A percentile compares a stretch with the other conserved stretches of the same genome.
These are phyloP conservation scores for Pangasius mekongensis DNA, from an alignment of 2,797 vertebrate genomes.

Conservation along the genomic window DNA sequence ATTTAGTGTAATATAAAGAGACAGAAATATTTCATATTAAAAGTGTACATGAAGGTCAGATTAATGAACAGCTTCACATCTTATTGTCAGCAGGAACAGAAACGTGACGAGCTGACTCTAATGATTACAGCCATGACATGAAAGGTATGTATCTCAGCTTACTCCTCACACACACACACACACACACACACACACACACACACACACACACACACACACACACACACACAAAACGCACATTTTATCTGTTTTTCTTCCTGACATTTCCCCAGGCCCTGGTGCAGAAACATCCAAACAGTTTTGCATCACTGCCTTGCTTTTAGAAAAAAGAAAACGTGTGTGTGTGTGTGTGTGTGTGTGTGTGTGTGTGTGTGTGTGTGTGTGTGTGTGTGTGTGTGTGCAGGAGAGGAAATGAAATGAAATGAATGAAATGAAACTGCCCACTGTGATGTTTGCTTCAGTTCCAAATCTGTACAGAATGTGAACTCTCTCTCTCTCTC, in stretches of 20 bases:
- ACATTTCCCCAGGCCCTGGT: constrained; percentile 26
- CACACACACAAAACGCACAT: neutral
- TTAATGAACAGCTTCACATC: neutral
- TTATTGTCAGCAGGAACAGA: neutral
- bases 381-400: neutral
- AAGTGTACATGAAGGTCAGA: neutral
- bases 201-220: neutral
- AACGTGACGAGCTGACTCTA: neutral
- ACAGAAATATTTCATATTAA: neutral
- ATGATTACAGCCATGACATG: neutral
- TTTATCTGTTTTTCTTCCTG: constrained; percentile 13
- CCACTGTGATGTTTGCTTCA: neutral
- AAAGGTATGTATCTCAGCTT: neutral
- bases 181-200: neutral
- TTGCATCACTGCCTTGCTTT: neutral
- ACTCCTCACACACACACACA: neutral
- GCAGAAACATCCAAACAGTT: constrained; percentile 6
- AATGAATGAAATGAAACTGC: neutral
- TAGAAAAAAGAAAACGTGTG: neutral
- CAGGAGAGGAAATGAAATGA: neutral
- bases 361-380: neutral
- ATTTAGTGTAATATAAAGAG: neutral
- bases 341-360: neutral
- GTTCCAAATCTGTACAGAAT: neutral
- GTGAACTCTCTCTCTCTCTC: neutral